phyloP scores from a whole-genome alignment of 2,113 vertebrate genomes.

The Murina feae region DNA sequence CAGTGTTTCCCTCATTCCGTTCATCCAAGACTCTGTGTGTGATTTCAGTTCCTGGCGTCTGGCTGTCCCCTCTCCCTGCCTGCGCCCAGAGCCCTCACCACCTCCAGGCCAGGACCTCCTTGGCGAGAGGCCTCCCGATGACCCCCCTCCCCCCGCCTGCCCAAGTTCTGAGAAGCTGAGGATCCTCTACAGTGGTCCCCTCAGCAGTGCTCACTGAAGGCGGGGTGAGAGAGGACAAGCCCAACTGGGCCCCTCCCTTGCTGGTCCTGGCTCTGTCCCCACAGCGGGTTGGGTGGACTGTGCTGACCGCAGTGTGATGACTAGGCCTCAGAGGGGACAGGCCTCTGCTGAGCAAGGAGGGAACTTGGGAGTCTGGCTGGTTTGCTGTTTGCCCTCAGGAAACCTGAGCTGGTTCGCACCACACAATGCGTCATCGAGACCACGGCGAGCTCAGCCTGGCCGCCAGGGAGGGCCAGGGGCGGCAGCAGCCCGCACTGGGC shows the following conservation, averaged over 20 bases:
- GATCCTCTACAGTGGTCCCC: background rate
- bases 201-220: slow-evolving; percentile 30
- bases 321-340: background rate
- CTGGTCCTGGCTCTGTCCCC: slow-evolving; percentile 37
- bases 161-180: slow-evolving; percentile 37
- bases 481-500: background rate
- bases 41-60: slow-evolving; percentile 39
- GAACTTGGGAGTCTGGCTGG: background rate
- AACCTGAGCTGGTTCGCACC: slow-evolving; percentile 45
- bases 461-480: background rate
- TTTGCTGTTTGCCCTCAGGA: slow-evolving; percentile 43
- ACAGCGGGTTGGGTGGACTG: background rate
- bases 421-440: slow-evolving; percentile 52
- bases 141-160: background rate
- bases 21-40: background rate
- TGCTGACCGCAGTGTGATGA: background rate
- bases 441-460: background rate
- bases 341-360: slow-evolving; percentile 37
- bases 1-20: background rate
- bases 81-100: slow-evolving; percentile 5
- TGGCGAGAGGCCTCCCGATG: background rate
- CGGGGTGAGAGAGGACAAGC: background rate
- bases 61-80: background rate
- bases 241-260: background rate
- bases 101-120: background rate